Base-by-base conservation (phyloP, 2,797 vertebrate genomes). In the Artibeus lituratus region DNA sequence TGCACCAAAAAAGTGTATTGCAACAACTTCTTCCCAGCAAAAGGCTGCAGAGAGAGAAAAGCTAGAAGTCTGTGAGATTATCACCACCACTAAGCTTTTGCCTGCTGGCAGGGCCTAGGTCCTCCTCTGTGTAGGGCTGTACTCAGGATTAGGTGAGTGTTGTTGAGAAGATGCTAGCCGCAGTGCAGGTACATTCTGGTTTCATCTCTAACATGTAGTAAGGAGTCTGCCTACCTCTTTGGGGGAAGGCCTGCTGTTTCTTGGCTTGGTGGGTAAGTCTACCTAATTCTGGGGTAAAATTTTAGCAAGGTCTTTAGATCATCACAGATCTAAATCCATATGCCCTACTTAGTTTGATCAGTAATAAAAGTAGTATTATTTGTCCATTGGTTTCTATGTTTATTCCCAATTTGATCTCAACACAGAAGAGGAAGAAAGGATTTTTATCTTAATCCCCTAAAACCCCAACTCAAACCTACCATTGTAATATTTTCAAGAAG, bases 401-500 rank as follows among this genome's bases (percentile, higher is more conserved):
- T 93, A 55, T 69, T 95, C 14, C n/a, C 42, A 88, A 32, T 78
- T 96, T 55, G 49, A 69, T 73, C 73, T 81, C 49, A 92, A 7
- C 35, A 57, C 47, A 86, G 37, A 87, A 65, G 19, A 67, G 39
- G 72, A 92, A 77, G 67, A 74, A 62, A 91, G 16, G 57, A 53
- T 72, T 49, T 42, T 53, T 73, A 5, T 35, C 24, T 83, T 70
- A 76, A 90, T 39, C 26, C 19, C 37, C 22, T 57, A 82, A 92
- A 65, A 47, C 26, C 15, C 5, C 3, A 73, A 37, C 47, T 70
- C 59, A 95, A 76, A 86, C 11, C 15, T 83, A 12, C 16, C 14
- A 49, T 77, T 92, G 49, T 77, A 86, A 65, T 77, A 76, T 72
- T n/a, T 8, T 82, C 26, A 90, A 82, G 69, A 77, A 76, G 29